Conservation (phyloP, 92 coral and sea anemone genomes). For the Parazoanthus swiftii region DNA sequence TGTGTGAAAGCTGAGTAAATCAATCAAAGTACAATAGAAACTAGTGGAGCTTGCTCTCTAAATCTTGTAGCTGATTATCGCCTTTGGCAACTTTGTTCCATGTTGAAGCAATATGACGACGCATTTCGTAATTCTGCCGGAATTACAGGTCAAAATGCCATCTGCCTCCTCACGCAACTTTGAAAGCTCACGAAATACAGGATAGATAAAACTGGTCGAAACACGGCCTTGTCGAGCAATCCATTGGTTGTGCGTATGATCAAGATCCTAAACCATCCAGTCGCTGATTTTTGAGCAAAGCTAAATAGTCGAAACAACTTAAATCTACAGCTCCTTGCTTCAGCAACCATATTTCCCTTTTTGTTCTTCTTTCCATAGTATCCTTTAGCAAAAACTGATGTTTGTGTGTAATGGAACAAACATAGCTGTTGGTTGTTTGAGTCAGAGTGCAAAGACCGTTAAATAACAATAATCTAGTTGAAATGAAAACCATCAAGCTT, state of each 20-base stretch:
- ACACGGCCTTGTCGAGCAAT: neutral
- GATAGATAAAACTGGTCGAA: neutral
- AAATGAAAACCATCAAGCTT: neutral
- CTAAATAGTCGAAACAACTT: too few species aligned
- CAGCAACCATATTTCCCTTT: too few species aligned
- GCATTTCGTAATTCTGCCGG: neutral
- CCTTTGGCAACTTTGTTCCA: constrained; percentile 21
- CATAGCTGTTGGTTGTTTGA: neutral
- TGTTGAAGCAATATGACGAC: neutral
- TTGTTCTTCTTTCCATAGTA: too few species aligned
- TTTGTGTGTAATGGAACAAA: neutral
- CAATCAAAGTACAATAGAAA: too few species aligned
- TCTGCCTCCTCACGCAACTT: constrained; percentile 6
- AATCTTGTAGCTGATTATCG: neutral
- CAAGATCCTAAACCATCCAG: too few species aligned
- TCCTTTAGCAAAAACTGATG: too few species aligned
- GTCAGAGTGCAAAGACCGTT: neutral
- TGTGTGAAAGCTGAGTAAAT: too few species aligned
- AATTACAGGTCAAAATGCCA: neutral
- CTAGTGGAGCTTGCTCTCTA: too few species aligned
- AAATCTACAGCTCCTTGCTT: too few species aligned
- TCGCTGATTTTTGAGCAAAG: too few species aligned
- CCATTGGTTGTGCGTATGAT: too few species aligned
- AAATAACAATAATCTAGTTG: neutral
- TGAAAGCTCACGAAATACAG: neutral